Evolutionary conservation across 2,888 invertebrate genomes (phyloP).

Genomic region (Mongoloraphidia duomilia): DNA sequence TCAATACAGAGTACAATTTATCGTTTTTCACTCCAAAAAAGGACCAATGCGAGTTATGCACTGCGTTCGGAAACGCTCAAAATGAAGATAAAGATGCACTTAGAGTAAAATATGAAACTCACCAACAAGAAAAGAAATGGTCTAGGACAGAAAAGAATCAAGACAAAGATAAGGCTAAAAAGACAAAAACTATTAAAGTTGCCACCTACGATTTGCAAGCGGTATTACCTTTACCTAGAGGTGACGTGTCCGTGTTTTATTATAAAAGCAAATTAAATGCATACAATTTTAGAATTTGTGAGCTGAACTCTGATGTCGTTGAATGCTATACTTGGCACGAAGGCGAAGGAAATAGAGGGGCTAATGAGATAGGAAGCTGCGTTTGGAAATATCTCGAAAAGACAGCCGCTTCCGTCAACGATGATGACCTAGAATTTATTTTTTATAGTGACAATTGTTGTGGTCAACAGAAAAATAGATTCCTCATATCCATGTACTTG

Average conservation of each 20-base stretch:
- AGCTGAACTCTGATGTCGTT: constrained; percentile 7
- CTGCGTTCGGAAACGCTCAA: background rate
- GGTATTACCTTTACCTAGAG: constrained; percentile 16
- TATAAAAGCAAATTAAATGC: constrained; percentile 15
- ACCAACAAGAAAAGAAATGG: constrained; percentile 14
- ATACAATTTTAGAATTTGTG: constrained; percentile 15
- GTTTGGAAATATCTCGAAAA: constrained; percentile 11
- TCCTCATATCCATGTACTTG: constrained; percentile 13
- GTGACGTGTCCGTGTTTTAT: constrained; percentile 16
- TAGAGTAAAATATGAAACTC: constrained; percentile 10
- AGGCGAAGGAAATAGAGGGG: constrained; percentile 12
- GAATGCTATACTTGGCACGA: constrained; percentile 18
- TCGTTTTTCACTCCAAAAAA: background rate
- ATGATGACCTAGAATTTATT: constrained; percentile 5
- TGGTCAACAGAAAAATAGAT: constrained; percentile 18
- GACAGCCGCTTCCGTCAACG: background rate
- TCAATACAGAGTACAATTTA: background rate
- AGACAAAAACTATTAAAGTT: constrained; percentile 8
- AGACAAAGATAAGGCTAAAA: constrained; percentile 10
- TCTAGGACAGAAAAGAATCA: constrained; percentile 13
- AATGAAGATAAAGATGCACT: background rate
- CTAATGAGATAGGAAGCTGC: constrained; percentile 16
- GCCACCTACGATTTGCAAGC: constrained; percentile 17
- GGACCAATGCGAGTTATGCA: background rate
- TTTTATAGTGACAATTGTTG: constrained; percentile 20